phyloP scores from a whole-genome alignment of 2,797 vertebrate species.

The Microctenopoma lineatum region DNA sequence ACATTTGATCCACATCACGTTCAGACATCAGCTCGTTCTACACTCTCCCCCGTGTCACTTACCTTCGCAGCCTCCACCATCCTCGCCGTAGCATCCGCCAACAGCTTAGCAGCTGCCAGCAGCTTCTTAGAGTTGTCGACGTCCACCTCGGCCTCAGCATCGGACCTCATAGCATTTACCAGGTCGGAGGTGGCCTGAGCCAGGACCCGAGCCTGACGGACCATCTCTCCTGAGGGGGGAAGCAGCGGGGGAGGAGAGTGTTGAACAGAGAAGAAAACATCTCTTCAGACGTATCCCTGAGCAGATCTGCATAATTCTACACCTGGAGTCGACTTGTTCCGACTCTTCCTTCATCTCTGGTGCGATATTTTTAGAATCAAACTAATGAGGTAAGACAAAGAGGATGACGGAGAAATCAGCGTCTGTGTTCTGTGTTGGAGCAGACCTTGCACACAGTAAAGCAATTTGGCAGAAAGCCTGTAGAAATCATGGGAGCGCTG shows the following conservation, averaged over 20 bases:
- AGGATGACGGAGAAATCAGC: not conserved
- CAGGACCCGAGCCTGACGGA: conserved; percentile 94
- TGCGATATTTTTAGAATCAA: conserved; percentile 10
- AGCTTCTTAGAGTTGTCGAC: conserved; percentile 98
- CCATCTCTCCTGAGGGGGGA: conserved; percentile 91
- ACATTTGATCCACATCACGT: too few species aligned
- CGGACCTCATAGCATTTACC: conserved; percentile 96
- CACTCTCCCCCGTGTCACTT: not conserved
- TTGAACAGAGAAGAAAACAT: not conserved
- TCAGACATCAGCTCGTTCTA: too few species aligned
- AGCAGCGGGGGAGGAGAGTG: not conserved
- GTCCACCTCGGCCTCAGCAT: conserved; percentile 95
- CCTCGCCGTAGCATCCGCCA: conserved; percentile 96
- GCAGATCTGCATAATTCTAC: not conserved
- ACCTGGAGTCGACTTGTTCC: conserved; percentile 9
- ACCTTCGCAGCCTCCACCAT: conserved; percentile 99
- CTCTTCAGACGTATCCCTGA: not conserved
- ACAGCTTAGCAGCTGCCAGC: conserved; percentile 93
- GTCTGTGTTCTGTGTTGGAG: conserved; percentile 13
- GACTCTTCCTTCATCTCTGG: not conserved
- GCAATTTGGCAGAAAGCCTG: conserved; percentile 1
- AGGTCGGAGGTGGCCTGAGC: conserved; percentile 97
- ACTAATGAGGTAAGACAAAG: conserved; percentile 24
- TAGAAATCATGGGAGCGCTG: conserved; percentile 40
- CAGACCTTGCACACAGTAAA: conserved; percentile 17